Conservation (phyloP, 1,140 invertebrate species). For the Drosophila eugracilis region DNA sequence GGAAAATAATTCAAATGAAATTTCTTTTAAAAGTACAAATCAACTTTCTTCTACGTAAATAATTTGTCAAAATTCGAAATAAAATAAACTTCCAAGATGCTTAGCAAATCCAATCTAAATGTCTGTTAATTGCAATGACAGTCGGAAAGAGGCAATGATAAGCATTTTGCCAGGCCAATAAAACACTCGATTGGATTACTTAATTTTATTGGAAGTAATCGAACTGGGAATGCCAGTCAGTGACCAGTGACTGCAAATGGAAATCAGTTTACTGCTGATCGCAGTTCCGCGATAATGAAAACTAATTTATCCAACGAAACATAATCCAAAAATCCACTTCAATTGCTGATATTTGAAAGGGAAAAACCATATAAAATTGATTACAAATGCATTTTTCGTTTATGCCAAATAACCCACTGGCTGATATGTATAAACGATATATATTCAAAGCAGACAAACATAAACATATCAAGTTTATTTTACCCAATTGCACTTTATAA, state of each 20-base stretch:
- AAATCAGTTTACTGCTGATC: slow-evolving; percentile 1
- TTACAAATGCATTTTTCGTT: neutral
- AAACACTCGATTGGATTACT: slow-evolving; percentile 25
- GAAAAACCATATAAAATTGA: no score
- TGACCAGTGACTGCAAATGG: neutral
- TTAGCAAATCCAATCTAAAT: slow-evolving; percentile 19
- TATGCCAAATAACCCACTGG: neutral
- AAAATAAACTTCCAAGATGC: neutral
- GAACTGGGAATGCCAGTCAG: neutral
- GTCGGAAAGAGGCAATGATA: slow-evolving; percentile 12
- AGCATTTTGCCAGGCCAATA: slow-evolving; percentile 21
- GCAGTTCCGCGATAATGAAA: slow-evolving; percentile 10
- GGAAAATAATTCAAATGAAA: no score
- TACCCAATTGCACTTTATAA: slow-evolving; percentile 57
- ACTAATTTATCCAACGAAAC: slow-evolving; percentile 8
- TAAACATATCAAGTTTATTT: slow-evolving; percentile 65
- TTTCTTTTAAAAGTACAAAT: slow-evolving; percentile 2
- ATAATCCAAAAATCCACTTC: no score
- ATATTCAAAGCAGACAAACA: slow-evolving; percentile 39
- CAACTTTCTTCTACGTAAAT: slow-evolving; percentile 7
- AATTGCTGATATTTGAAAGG: no score
- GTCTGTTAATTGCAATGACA: slow-evolving; percentile 20
- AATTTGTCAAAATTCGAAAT: slow-evolving; percentile 4
- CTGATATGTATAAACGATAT: neutral
- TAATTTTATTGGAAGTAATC: slow-evolving; percentile 10